phyloP scores from a whole-genome alignment of 1,140 invertebrate genomes.

The Ganaspis sp. region DNA sequence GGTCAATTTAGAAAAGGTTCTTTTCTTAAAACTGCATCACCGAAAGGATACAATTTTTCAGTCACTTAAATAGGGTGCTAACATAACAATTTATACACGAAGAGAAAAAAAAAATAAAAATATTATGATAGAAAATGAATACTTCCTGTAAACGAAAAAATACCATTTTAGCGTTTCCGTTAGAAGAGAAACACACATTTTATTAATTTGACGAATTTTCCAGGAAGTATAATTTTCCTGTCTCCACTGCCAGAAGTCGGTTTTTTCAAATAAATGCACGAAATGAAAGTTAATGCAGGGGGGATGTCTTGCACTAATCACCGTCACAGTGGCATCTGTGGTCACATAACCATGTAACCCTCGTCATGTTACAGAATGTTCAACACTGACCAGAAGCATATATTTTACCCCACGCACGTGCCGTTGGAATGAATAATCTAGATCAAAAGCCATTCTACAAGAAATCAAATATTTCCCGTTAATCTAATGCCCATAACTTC shows the following conservation, averaged over 20 bases:
- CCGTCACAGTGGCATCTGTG: slow-evolving; percentile 60
- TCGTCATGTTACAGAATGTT: slow-evolving; percentile 54
- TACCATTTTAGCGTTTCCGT: neutral
- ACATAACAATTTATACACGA: too few relatives aligned
- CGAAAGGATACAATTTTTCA: too few relatives aligned
- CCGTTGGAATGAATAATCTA: neutral
- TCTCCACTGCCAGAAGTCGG: slow-evolving; percentile 5
- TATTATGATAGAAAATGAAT: neutral
- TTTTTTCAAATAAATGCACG: slow-evolving; percentile 6
- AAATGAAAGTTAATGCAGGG: slow-evolving; percentile 7
- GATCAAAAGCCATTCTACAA: neutral
- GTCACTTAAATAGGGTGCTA: too few relatives aligned
- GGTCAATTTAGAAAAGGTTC: too few relatives aligned
- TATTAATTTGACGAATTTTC: slow-evolving; percentile 14
- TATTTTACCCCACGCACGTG: neutral
- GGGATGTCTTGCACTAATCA: slow-evolving; percentile 42
- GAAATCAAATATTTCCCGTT: neutral
- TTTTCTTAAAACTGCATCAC: too few relatives aligned
- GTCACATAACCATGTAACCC: slow-evolving; percentile 46
- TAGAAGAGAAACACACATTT: neutral
- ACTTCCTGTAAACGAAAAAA: neutral
- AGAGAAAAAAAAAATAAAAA: neutral
- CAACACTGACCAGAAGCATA: slow-evolving; percentile 50
- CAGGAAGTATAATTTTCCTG: slow-evolving; percentile 22
- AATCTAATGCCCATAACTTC: neutral